A percentile compares a stretch with the other conserved stretches of the same genome.
Evolutionary conservation across 1,140 invertebrate species (phyloP).

Genomic region (Chironomus striatipennis): DNA sequence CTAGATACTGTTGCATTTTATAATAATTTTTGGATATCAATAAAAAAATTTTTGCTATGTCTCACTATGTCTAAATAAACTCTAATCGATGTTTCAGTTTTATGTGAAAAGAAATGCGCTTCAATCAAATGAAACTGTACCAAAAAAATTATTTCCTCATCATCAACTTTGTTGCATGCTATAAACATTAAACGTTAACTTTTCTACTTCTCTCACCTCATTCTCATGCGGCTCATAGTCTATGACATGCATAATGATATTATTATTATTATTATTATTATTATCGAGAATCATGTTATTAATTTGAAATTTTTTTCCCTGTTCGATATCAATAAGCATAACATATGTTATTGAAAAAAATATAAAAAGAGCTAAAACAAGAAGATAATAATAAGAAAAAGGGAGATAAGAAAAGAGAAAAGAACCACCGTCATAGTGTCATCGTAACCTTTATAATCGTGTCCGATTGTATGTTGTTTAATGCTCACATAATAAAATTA

Average conservation of each 20-base stretch:
- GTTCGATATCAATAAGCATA: conserved; percentile 1
- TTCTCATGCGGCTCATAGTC: neutral
- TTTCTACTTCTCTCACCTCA: neutral
- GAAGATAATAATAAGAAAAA: too few species aligned
- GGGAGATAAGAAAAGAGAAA: too few species aligned
- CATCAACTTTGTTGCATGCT: too few species aligned
- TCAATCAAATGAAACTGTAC: too few species aligned
- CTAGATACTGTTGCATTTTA: too few species aligned
- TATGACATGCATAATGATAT: neutral
- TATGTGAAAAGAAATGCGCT: too few species aligned
- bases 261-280: neutral
- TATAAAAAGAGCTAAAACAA: neutral
- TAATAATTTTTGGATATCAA: too few species aligned
- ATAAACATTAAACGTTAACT: neutral
- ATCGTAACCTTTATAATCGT: neutral
- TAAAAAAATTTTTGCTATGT: too few species aligned
- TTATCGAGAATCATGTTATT: conserved; percentile 14
- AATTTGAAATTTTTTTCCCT: neutral
- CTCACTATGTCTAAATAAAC: too few species aligned
- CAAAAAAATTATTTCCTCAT: too few species aligned
- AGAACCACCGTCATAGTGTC: too few species aligned
- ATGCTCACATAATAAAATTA: neutral
- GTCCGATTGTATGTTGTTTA: neutral
- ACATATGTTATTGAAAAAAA: neutral
- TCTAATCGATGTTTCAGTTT: too few species aligned